phyloP scores from a whole-genome alignment of 1,140 invertebrate genomes.

The Achroia grisella region DNA sequence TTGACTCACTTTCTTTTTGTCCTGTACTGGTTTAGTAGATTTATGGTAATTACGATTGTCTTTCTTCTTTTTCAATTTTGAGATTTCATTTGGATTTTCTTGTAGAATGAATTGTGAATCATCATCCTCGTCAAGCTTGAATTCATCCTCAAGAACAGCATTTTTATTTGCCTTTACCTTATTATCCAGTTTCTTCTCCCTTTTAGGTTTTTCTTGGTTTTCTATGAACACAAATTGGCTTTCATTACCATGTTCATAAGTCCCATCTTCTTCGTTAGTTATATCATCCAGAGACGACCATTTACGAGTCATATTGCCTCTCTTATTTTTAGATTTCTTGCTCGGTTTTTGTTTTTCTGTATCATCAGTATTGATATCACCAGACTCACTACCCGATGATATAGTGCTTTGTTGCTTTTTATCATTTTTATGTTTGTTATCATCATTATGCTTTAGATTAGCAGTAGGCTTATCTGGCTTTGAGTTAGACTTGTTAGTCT shows the following conservation, averaged over 20 bases:
- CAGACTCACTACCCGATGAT: conserved; percentile 70
- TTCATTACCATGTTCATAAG: conserved; percentile 42
- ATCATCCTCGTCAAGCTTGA: conserved; percentile 40
- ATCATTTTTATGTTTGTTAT: conserved; percentile 57
- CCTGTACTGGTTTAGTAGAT: conserved; percentile 61
- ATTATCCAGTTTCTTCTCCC: conserved; percentile 45
- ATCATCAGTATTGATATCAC: conserved; percentile 61
- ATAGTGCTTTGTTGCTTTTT: conserved; percentile 44
- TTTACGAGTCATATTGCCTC: conserved; percentile 69
- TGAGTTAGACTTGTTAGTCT: conserved; percentile 55
- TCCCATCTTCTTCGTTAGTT: conserved; percentile 59
- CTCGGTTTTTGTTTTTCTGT: conserved; percentile 61
- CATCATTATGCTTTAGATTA: conserved; percentile 57
- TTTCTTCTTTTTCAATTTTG: conserved; percentile 63
- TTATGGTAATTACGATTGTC: conserved; percentile 63
- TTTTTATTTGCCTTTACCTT: conserved; percentile 46
- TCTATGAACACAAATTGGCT: conserved; percentile 67
- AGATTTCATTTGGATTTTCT: conserved; percentile 45
- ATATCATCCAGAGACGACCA: conserved; percentile 76
- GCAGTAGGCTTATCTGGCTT: conserved; percentile 45
- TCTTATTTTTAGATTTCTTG: conserved; percentile 67
- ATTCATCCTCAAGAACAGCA: conserved; percentile 28
- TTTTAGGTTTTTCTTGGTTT: conserved; percentile 55
- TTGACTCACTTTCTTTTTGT: conserved; percentile 63
- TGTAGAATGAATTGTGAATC: conserved; percentile 45